phyloP scores from a whole-genome alignment of 1,140 invertebrate genomes.

The Drosophila setifemur region DNA sequence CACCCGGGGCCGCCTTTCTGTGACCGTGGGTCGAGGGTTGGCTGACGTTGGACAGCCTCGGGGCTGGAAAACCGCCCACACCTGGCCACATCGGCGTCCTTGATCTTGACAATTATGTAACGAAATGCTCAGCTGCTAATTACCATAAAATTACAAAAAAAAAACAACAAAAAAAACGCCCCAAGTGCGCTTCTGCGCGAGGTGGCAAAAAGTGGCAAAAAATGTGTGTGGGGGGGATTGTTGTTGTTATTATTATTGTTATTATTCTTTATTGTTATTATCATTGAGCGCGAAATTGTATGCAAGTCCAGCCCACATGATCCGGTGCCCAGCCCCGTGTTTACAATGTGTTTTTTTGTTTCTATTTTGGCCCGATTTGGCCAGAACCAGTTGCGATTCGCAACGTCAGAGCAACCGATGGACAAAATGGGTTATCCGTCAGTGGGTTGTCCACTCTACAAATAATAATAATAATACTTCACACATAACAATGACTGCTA shows the following conservation, averaged over 20 bases:
- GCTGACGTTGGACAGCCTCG: conserved; percentile 12
- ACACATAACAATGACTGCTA: conserved; percentile 2
- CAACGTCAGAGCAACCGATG: conserved; percentile 19
- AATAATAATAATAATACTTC: not conserved
- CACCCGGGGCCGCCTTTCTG: conserved; percentile 30
- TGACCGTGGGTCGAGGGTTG: not conserved
- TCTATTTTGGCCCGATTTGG: conserved; percentile 43
- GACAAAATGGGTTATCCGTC: not conserved
- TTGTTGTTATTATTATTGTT: conserved; percentile 35
- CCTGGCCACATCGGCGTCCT: conserved; percentile 48
- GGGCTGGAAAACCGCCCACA: conserved; percentile 21
- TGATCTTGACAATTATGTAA: conserved; percentile 72
- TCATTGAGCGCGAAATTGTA: conserved; percentile 41
- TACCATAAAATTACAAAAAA: conserved; percentile 72
- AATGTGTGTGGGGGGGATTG: conserved; percentile 16
- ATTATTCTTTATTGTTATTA: conserved; percentile 36
- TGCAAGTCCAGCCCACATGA: conserved; percentile 51
- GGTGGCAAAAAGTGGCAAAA: too few relatives aligned
- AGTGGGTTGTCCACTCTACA: conserved; percentile 8
- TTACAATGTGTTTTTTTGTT: not conserved
- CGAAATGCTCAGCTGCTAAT: conserved; percentile 60
- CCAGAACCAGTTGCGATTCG: conserved; percentile 36
- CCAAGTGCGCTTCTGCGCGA: conserved; percentile 42
- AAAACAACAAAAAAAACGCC: too few relatives aligned
- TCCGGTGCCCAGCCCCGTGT: conserved; percentile 17